A percentile compares a stretch with the other conserved stretches of the same genome.
phyloP scores from a whole-genome alignment of 2,888 invertebrate genomes.

The Theristus sp. region DNA sequence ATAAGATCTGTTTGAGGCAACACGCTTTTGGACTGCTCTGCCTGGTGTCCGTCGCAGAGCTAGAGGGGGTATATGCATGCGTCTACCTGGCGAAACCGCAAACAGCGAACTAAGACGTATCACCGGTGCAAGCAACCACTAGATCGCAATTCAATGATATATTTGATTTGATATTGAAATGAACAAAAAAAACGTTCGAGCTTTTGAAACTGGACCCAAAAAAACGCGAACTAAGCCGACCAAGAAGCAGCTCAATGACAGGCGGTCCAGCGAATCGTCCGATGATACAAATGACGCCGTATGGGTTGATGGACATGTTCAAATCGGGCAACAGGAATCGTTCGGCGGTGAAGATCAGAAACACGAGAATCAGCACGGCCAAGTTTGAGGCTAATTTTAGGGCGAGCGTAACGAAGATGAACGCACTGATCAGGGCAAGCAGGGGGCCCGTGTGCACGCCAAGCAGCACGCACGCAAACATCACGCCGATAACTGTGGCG shows the following conservation, averaged over 20 bases:
- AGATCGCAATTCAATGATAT: too few relatives aligned
- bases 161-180: too few relatives aligned
- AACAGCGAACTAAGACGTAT: too few relatives aligned
- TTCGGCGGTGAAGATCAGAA: slow-evolving; percentile 15
- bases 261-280: slow-evolving; percentile 23
- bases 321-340: slow-evolving; percentile 20
- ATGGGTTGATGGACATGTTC: slow-evolving; percentile 19
- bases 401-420: slow-evolving; percentile 21
- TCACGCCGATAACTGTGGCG: slow-evolving; percentile 26
- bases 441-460: slow-evolving; percentile 20
- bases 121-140: too few relatives aligned
- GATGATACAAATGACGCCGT: slow-evolving; percentile 24
- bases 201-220: too few relatives aligned
- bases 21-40: too few relatives aligned
- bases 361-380: slow-evolving; percentile 17
- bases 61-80: too few relatives aligned
- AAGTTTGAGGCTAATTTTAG: slow-evolving; percentile 28
- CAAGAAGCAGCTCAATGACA: slow-evolving; percentile 25
- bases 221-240: too few relatives aligned
- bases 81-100: too few relatives aligned
- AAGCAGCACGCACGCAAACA: slow-evolving; percentile 21
- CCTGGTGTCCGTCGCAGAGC: too few relatives aligned
- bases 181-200: too few relatives aligned
- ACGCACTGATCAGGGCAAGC: slow-evolving; percentile 19
- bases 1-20: too few relatives aligned